Base-by-base conservation (phyloP, 2,888 invertebrate species). In the Meloe dianella region DNA sequence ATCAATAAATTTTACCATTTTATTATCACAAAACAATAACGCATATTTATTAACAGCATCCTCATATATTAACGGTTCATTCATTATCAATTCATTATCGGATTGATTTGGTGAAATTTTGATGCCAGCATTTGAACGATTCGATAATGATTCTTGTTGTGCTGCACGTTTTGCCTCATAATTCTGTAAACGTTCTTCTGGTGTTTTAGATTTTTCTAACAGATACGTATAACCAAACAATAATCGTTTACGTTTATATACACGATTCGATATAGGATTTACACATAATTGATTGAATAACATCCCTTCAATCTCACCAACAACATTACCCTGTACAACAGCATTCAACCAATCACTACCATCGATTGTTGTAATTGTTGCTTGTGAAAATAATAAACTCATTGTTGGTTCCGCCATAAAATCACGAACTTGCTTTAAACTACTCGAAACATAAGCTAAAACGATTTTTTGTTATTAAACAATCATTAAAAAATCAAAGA, bases 321-420 rank as follows among this genome's bases (percentile, higher is more conserved):
- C 83, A 57, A 83, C 76, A 67, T 85, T 86, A 1, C 85, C 85
- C 65, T 86, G 86, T 4, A 86, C 82, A 41, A 87, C 75, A 14
- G 84, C 81, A 75, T 88, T 88, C 12, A 84, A 79, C 83, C 86
- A 86, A 73, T 87, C 87, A 65, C 85, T 87, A 38, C 79, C 77
- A 6, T 84, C 79, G 20, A 87, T 67, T 12, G 81, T 71, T 77
- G 82, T 77, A 14, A 82, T 73, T 2, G 77, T 70, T n/a, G 86
- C 83, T 70, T 82, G 82, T 7, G 85, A 82, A 61, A 76, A 78
- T 29, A 77, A 76, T 65, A 80, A 79, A 51, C 77, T 81, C 35
- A 80, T 81, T 27, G 79, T 68, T 62, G 35, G 47, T 56, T 73
- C 73, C 38, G 38, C 70, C 60, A 64, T 29, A 27, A 56, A 78